These are phyloP conservation scores for Tapera naevia DNA, from an alignment of 2,797 vertebrate genomes.

Conservation along the genomic window DNA sequence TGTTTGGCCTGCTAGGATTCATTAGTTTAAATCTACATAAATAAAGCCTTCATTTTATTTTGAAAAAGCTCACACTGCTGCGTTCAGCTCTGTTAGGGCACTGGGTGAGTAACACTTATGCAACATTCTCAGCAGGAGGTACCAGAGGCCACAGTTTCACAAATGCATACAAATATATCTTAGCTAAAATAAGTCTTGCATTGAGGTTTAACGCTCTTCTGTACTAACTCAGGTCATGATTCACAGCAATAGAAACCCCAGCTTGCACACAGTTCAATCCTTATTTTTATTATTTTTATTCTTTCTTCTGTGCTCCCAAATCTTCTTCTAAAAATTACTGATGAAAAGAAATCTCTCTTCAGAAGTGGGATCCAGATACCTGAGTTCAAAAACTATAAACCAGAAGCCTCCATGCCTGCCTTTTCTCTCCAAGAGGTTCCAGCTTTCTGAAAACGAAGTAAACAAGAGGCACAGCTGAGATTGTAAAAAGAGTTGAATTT, in stretches of 20 bases:
- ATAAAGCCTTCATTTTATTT: not conserved
- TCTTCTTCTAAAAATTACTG: not conserved
- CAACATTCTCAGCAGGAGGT: not conserved
- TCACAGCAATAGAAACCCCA: slow-evolving; percentile 1
- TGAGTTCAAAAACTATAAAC: not conserved
- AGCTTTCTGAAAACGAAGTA: not conserved
- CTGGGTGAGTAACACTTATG: not conserved
- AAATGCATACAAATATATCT: not conserved
- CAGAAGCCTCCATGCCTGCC: not conserved
- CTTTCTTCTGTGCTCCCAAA: not conserved
- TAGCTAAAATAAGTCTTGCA: not conserved
- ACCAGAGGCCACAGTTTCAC: not conserved
- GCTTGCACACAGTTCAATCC: not conserved
- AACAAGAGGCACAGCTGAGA: not conserved
- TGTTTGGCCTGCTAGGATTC: not conserved
- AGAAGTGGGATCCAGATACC: not conserved
- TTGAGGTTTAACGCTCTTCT: not conserved
- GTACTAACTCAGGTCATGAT: not conserved
- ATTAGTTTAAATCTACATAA: slow-evolving; percentile 15
- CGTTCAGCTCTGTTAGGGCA: not conserved
- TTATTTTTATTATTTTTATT: not conserved
- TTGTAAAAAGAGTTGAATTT: not conserved
- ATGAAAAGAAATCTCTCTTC: not conserved
- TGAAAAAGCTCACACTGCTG: not conserved
- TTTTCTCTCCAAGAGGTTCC: not conserved